Evolutionary conservation across 2,113 vertebrate genomes (phyloP).

Genomic region (Platysteira castanea): DNA sequence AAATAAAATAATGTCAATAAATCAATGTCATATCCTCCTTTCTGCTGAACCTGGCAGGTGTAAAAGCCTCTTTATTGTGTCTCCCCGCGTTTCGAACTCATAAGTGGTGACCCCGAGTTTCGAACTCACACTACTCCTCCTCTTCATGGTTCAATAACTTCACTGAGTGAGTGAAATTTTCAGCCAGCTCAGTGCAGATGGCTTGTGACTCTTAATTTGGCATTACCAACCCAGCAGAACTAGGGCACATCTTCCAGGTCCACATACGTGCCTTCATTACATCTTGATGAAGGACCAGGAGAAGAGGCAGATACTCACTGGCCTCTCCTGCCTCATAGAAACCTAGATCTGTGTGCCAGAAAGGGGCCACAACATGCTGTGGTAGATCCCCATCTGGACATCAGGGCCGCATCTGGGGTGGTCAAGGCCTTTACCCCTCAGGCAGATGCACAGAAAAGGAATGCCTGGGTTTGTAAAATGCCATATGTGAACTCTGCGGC

Average conservation of each 20-base stretch:
- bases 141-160: background rate
- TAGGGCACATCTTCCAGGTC: background rate
- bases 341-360: background rate
- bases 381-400: background rate
- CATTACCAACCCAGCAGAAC: background rate
- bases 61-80: too few relatives aligned
- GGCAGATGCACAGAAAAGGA: background rate
- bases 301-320: background rate
- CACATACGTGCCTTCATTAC: background rate
- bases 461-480: background rate
- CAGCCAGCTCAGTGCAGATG: background rate
- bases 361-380: fast-evolving
- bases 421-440: background rate
- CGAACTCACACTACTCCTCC: too few relatives aligned
- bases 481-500: background rate
- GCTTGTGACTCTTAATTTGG: background rate
- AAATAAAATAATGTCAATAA: too few relatives aligned
- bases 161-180: background rate
- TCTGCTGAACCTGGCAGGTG: too few relatives aligned
- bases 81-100: too few relatives aligned
- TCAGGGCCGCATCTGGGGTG: background rate
- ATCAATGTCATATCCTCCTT: too few relatives aligned
- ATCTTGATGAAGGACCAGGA: background rate
- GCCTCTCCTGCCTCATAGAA: background rate
- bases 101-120: too few relatives aligned